Evolutionary conservation across 2,888 invertebrate species (phyloP).

Genomic region (Latrodectus elegans): DNA sequence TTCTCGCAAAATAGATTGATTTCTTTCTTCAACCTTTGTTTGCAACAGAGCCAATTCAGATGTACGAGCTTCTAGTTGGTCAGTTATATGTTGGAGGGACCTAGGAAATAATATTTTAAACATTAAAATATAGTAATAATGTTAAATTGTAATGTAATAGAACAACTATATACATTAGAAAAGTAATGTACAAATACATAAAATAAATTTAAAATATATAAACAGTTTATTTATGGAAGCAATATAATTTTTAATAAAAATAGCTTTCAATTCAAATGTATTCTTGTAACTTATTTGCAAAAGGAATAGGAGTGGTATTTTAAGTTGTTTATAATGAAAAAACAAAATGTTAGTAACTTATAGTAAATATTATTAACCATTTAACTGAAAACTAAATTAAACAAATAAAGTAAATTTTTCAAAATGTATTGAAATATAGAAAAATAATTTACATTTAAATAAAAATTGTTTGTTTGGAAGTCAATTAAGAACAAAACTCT

Average conservation of each 20-base stretch:
- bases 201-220: not conserved
- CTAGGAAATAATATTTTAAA: slow-evolving; percentile 13
- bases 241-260: not conserved
- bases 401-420: too few relatives aligned
- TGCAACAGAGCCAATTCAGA: slow-evolving; percentile 59
- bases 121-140: not conserved
- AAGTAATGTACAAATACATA: not conserved
- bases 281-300: not conserved
- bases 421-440: too few relatives aligned
- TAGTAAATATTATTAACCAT: too few relatives aligned
- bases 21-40: slow-evolving; percentile 56
- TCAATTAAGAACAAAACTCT: too few relatives aligned
- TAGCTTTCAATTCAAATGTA: not conserved
- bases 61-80: slow-evolving; percentile 64
- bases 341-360: too few relatives aligned
- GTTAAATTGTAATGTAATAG: not conserved
- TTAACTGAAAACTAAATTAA: too few relatives aligned
- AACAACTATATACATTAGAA: not conserved
- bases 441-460: too few relatives aligned
- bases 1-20: slow-evolving; percentile 45
- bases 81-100: slow-evolving; percentile 58
- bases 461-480: too few relatives aligned
- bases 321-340: too few relatives aligned
- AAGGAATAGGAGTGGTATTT: too few relatives aligned
- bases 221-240: not conserved